phyloP scores from a whole-genome alignment of 37 sponge, comb jelly and placozoan species.

The Mnemiopsis leidyi region DNA sequence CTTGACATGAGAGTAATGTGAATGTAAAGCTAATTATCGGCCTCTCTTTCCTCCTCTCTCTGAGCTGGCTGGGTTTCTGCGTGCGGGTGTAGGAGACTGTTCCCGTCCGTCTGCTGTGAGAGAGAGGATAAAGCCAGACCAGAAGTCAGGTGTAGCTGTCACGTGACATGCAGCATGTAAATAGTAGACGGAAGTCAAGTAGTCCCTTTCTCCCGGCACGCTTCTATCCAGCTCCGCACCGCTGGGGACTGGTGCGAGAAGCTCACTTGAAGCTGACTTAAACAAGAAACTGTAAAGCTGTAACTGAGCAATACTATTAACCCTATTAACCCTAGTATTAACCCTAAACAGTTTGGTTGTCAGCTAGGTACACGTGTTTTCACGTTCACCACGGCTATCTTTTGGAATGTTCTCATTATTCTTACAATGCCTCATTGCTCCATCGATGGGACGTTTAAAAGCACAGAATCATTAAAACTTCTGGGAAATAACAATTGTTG shows the following conservation, averaged over 20 bases:
- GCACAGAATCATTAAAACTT: neutral
- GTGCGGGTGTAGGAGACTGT: neutral
- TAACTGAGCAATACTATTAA: no score
- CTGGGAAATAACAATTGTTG: neutral
- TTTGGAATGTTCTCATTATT: no score
- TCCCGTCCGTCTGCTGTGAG: neutral
- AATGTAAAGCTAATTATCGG: neutral
- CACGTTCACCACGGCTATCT: no score
- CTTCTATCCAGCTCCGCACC: no score
- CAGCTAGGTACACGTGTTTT: no score
- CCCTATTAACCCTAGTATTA: no score
- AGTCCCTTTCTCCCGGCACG: neutral
- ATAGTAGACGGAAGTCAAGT: neutral
- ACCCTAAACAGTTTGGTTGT: no score
- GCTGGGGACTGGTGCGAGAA: no score
- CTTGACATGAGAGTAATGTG: neutral
- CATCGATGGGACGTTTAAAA: neutral
- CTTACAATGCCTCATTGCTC: no score
- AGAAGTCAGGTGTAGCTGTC: neutral
- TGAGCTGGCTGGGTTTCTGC: neutral
- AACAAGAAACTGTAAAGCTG: no score
- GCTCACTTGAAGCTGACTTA: no score
- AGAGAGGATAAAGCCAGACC: neutral
- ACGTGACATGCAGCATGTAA: conserved; percentile 19
- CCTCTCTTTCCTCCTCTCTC: neutral